Evolutionary conservation across 2,888 invertebrate species (phyloP).

Genomic region (Oasisia sp.): DNA sequence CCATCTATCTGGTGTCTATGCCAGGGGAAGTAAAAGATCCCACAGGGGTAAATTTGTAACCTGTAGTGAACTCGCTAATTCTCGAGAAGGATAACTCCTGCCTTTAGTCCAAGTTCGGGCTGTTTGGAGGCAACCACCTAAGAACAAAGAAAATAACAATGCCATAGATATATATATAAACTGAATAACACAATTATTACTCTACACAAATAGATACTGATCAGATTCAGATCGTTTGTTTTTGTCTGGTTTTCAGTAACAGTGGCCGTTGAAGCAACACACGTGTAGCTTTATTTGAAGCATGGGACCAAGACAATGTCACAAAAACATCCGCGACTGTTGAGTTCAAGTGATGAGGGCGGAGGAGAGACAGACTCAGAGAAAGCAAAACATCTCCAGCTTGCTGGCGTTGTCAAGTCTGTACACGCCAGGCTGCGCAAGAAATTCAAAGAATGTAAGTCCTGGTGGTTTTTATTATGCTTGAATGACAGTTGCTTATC

Average conservation of each 20-base stretch:
- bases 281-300: neutral
- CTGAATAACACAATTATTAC: neutral
- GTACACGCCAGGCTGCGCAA: constrained; percentile 58
- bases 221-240: neutral
- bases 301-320: constrained; percentile 13
- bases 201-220: neutral
- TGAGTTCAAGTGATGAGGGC: neutral
- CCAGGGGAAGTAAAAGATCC: too few species aligned
- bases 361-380: neutral
- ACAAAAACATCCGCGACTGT: neutral
- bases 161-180: too few species aligned
- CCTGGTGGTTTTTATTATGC: neutral
- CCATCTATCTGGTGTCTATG: too few species aligned
- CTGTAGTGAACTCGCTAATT: too few species aligned
- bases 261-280: neutral
- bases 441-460: constrained; percentile 47
- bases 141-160: too few species aligned
- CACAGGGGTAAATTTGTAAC: too few species aligned
- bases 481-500: neutral
- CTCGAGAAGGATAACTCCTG: too few species aligned
- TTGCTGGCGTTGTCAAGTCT: constrained; percentile 57
- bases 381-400: constrained; percentile 44
- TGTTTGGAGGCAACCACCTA: too few species aligned
- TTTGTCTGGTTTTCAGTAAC: neutral
- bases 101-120: too few species aligned